Evolutionary conservation across 2,797 vertebrate genomes (phyloP).

Genomic region (Sebastolobus alascanus): DNA sequence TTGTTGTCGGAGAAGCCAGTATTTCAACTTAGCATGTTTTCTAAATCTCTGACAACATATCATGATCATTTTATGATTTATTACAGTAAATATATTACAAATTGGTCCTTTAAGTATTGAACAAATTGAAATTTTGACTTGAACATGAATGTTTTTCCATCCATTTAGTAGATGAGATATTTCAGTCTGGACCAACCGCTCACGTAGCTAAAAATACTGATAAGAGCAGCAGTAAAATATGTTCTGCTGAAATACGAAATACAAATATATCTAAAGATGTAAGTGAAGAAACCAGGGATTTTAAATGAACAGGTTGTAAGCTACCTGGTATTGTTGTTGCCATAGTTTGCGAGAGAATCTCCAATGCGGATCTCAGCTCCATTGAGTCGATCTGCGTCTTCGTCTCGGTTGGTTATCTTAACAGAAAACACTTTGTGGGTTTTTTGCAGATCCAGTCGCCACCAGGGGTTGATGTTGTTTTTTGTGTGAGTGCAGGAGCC

Average conservation of each 20-base stretch:
- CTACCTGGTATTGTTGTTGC: slow-evolving; percentile 67
- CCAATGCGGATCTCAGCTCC: slow-evolving; percentile 74
- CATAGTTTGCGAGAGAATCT: slow-evolving; percentile 50
- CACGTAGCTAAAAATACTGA: not conserved
- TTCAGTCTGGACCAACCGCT: not conserved
- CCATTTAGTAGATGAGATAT: too few relatives aligned
- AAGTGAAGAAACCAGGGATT: not conserved
- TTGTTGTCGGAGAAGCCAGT: too few relatives aligned
- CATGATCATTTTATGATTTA: too few relatives aligned
- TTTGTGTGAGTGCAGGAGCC: slow-evolving; percentile 62
- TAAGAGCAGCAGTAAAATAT: not conserved
- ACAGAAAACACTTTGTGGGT: slow-evolving; percentile 65
- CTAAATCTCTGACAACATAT: too few relatives aligned
- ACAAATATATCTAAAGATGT: not conserved
- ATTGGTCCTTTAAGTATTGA: too few relatives aligned
- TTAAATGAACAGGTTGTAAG: not conserved
- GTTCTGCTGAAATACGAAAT: too few relatives aligned
- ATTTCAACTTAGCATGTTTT: too few relatives aligned
- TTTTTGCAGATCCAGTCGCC: slow-evolving; percentile 68
- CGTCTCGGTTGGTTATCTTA: slow-evolving; percentile 49
- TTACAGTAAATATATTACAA: too few relatives aligned
- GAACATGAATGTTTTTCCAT: too few relatives aligned
- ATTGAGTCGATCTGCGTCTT: slow-evolving; percentile 20
- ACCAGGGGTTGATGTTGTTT: slow-evolving; percentile 55
- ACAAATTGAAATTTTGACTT: too few relatives aligned